Evolutionary conservation across 1,140 invertebrate species (phyloP), one percentile per base, ranked within the genome.

Genomic region (Bombus waltoni): DNA sequence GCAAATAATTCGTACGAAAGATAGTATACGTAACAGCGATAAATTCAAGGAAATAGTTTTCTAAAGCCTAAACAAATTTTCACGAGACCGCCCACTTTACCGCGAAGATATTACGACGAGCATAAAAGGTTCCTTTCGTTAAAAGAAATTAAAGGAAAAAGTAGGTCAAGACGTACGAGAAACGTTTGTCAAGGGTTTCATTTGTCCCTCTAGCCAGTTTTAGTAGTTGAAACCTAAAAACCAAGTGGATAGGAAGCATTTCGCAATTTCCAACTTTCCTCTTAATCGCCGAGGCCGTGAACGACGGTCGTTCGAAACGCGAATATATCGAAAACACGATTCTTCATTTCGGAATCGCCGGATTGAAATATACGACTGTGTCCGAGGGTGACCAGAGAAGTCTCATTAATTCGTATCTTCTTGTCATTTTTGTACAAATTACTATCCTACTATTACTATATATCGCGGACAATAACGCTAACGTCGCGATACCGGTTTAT

Each of bases 161-260:
- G 25, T 65, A 18, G 66, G 35, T 79, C 74, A 44, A 44, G 72
- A 88, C 57, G 59, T 25, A 57, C 28, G 72, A 68, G 66, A 72
- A 75, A 76, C 38, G 80, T 86, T 74, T 65, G 79, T 71, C 28
- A 42, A 40, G n/a, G 57, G n/a, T 73, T 73, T 38, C 76, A 74
- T 74, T 87, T 75, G 66, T 77, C 35, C 68, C 32, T n/a, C 11
- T 75, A n/a, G 15, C n/a, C 35, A 8, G 32, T 32, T 38, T 42
- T 10, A 35, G 53, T 15, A 44, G 6, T 28, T 18, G 53, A 32
- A 22, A 53, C n/a, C 5, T 35, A 38, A 75, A 77, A 84, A 72
- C 62, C 70, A 42, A n/a, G 70, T n/a, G 40, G 70, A 38, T 5
- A 42, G 11, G 11, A 59, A 85, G 81, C 38, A 76, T 66, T 68